Evolutionary conservation across 1,140 invertebrate genomes (phyloP).

Genomic region (Semibalanus balanoides): DNA sequence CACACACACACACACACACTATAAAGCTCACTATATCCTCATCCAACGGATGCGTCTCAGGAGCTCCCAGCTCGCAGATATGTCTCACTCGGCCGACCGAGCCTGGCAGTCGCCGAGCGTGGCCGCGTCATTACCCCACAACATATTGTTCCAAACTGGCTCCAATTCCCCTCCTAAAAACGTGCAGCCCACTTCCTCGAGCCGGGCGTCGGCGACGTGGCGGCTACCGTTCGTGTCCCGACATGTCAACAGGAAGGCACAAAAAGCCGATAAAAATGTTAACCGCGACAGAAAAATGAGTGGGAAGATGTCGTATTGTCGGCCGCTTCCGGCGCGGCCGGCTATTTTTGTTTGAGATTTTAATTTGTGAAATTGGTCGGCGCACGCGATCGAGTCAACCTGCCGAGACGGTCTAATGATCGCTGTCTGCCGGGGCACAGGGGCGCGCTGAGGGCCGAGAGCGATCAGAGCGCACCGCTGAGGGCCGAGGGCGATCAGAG

Average conservation of each 20-base stretch:
- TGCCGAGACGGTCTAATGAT: not conserved
- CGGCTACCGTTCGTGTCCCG: not conserved
- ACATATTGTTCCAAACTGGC: not conserved
- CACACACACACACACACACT: too few relatives aligned
- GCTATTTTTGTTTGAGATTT: constrained; percentile 2
- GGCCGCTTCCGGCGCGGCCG: not conserved
- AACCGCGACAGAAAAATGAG: not conserved
- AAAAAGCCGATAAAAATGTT: constrained; percentile 1
- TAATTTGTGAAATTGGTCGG: not conserved
- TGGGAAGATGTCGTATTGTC: not conserved
- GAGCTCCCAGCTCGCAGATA: too few relatives aligned
- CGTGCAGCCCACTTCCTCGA: not conserved
- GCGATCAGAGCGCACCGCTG: not conserved
- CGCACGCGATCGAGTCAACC: not conserved
- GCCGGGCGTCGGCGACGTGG: not conserved
- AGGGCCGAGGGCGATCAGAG: too few relatives aligned
- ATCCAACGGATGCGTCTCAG: too few relatives aligned
- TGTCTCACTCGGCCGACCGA: too few relatives aligned
- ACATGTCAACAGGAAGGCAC: not conserved
- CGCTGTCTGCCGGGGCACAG: not conserved
- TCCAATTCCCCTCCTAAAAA: not conserved
- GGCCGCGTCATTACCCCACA: not conserved
- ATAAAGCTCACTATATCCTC: too few relatives aligned
- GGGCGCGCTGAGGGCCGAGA: not conserved
- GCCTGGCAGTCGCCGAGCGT: too few relatives aligned